phyloP scores from a whole-genome alignment of 92 coral and sea anemone genomes.

The Pocillopora meandrina region DNA sequence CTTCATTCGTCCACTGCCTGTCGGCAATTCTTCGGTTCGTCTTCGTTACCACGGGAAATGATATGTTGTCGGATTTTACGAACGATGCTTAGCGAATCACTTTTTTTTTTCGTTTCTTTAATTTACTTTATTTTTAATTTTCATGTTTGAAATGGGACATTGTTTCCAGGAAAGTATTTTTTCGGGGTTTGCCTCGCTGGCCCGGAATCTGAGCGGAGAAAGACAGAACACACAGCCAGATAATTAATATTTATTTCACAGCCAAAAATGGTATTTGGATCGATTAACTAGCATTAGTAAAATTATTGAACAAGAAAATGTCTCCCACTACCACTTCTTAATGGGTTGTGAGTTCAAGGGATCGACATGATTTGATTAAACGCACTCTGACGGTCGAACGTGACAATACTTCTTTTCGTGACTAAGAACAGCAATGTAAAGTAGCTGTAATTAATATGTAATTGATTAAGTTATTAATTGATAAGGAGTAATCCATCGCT shows the following conservation, averaged over 20 bases:
- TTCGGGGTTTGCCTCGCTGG: no score
- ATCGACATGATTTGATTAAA: not conserved
- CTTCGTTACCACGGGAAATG: not conserved
- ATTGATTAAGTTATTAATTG: not conserved
- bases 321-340: no score
- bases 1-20: not conserved
- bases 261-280: no score
- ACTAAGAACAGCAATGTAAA: not conserved
- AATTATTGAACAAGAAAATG: no score
- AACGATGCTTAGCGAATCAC: not conserved
- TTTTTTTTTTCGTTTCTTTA: no score
- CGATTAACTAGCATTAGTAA: no score
- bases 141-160: no score
- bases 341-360: not conserved
- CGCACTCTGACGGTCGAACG: not conserved
- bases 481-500: conserved; percentile 2
- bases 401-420: not conserved
- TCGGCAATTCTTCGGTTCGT: conserved; percentile 2
- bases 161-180: no score
- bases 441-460: not conserved
- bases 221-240: no score
- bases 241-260: no score
- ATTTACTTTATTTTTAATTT: no score
- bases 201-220: no score
- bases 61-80: not conserved